Base-by-base conservation (phyloP, 2,797 vertebrate genomes). In the Erithacus rubecula region DNA sequence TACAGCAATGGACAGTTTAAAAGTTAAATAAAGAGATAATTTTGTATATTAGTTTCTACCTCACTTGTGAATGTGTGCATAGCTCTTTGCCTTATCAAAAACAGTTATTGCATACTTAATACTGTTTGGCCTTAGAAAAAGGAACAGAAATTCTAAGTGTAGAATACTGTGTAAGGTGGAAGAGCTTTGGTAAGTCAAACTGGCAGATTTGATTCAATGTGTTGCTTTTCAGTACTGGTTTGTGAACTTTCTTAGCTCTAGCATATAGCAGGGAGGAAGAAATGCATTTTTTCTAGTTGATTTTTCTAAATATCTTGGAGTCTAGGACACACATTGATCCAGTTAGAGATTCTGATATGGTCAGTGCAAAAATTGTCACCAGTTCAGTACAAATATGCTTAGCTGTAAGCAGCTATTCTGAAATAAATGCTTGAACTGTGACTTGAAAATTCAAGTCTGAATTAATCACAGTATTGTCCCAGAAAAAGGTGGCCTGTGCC, bases 381-480 rank as follows among this genome's bases (percentile, higher is more conserved):
- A 56, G 23, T 83, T 62, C 49, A 91, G 41, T 63, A 65, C 47
- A 88, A 84, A 70, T 52, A 68, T 16, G 11, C 65, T 70, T 81
- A 82, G 37, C 76, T 74, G 23, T 55, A 86, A 92, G 56, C 30
- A 76, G 52, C 62, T 82, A 44, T 53, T 95, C 27, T 18, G 8
- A 52, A 79, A 88, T 85, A 84, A 91, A 84, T 72, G 36, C 22
- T 87, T 91, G 56, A 91, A 83, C 27, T 49, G 47, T 56, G 47
- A 76, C 76, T 94, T 93, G 70, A 93, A 94, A 84, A 80, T 77
- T 84, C 77, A 91, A 84, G 30, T 82, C n/a, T 90, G 26, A 91
- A 79, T 93, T 94, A 36, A 58, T 59, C 19, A 60, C 49, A n/a
- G 23, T 82, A 58, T 59, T 93, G 75, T 93, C 56, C 41, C 56